Base-by-base conservation (phyloP, 2,113 vertebrate species). In the Nannospalax galili region DNA sequence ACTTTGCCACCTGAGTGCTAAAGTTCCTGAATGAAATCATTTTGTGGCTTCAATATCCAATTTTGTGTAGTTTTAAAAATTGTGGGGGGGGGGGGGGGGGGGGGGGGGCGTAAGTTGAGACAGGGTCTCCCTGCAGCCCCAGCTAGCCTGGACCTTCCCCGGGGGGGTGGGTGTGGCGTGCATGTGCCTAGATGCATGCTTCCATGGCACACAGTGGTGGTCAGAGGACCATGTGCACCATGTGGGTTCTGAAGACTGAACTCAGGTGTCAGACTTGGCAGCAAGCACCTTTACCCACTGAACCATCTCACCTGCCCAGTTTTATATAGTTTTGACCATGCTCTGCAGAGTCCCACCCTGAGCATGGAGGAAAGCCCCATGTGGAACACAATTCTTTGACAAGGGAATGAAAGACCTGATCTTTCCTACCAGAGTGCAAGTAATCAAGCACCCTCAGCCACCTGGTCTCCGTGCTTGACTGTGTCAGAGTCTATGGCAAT, bases 401-500 rank as follows among this genome's bases (percentile, higher is more conserved):
- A 7, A 17, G 40, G 0, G 2, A 1, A 7, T 19, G 9, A 65
- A 37, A 62, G 75, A 40, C 2, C 22, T 14, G 56, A 37, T 7
- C 22, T 35, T n/a, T n/a, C n/a, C n/a, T 1, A 30, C 2, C 32
- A 62, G 22, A 60, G 37, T 5, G 2, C 32, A 5, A 6, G n/a
- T n/a, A 1, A 9, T 10, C 5, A 78, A 17, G 30, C 1, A 8
- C 77, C 65, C 82, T 15, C 2, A 1, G 45, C 7, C n/a, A 70
- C 37, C 24, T 4, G 11, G 10, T 42, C 24, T 62, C n/a, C 56
- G 20, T 37, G 69, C 56, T 40, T 48, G 56, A 37, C 65, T 45
- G 20, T 70, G 65, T 32, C 52, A 70, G 70, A 30, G 16, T 64
- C 58, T 75, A 9, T 52, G 32, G 28, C 56, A n/a, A 48, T 9